Percentiles rank a stretch among this genome's conserved stretches.
phyloP scores from a whole-genome alignment of 1,140 invertebrate species.

The Neodiprion virginianus region DNA sequence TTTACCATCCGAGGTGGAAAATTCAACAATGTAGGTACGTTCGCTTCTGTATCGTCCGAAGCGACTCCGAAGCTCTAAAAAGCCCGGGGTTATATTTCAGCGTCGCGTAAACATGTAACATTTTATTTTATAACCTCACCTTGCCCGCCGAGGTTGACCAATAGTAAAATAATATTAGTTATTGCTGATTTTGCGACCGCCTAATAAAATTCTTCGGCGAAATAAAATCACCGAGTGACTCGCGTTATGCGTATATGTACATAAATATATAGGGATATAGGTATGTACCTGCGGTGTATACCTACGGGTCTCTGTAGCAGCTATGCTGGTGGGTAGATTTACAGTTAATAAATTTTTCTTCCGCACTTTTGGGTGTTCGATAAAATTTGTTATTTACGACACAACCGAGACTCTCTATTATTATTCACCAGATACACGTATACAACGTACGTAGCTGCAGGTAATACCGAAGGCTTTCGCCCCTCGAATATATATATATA shows the following conservation, averaged over 20 bases:
- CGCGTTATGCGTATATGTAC: neutral
- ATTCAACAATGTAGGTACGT: too few species aligned
- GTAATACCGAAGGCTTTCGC: too few species aligned
- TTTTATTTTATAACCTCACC: slow-evolving; percentile 39
- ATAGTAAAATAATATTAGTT: slow-evolving; percentile 47
- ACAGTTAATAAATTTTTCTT: slow-evolving; percentile 52
- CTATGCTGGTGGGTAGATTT: slow-evolving; percentile 30
- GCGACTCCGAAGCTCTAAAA: too few species aligned
- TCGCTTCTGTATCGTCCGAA: too few species aligned
- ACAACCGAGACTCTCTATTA: neutral
- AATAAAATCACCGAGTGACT: slow-evolving; percentile 37
- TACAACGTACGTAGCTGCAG: too few species aligned
- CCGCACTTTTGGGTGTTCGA: slow-evolving; percentile 31
- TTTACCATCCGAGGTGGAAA: too few species aligned
- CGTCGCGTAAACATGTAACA: slow-evolving; percentile 43
- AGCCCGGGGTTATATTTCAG: slow-evolving; percentile 6
- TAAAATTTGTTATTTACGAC: slow-evolving; percentile 39
- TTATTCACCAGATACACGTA: too few species aligned
- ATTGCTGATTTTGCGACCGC: slow-evolving; percentile 43
- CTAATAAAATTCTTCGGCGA: slow-evolving; percentile 46
- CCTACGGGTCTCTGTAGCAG: neutral
- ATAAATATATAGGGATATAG: neutral
- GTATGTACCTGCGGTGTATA: too few species aligned
- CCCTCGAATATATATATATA: too few species aligned
- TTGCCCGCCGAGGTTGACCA: slow-evolving; percentile 24